These are phyloP conservation scores for Columba guinea DNA, from an alignment of 2,797 vertebrate genomes.

Conservation along the genomic window DNA sequence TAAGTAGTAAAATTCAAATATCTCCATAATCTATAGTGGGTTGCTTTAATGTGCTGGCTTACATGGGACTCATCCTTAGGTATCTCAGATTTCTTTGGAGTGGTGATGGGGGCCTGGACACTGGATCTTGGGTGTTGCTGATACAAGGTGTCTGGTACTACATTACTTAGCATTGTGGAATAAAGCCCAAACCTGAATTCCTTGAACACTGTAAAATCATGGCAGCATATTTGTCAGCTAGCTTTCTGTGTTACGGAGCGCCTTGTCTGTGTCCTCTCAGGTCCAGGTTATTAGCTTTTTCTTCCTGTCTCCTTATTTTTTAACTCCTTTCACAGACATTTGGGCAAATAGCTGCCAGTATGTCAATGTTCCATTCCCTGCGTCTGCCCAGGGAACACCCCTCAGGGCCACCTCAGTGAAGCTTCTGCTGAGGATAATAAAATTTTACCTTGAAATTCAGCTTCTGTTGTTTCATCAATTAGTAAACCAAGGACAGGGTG, in stretches of 20 bases:
- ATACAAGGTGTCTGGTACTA: neutral
- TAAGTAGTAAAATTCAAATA: neutral
- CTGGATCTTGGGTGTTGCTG: neutral
- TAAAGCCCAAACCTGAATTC: neutral
- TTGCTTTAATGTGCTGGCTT: neutral
- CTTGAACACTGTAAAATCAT: neutral
- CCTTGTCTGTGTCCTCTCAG: neutral
- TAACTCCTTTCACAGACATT: neutral
- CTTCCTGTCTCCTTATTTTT: neutral
- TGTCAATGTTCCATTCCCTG: neutral
- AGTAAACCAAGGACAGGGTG: neutral
- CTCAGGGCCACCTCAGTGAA: neutral
- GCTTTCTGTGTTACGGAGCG: neutral
- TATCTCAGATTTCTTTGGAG: neutral
- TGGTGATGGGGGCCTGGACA: neutral
- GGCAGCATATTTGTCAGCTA: neutral
- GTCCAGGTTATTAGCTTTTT: neutral
- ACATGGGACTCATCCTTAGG: neutral
- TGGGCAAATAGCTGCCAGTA: neutral
- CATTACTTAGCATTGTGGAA: neutral
- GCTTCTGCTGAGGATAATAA: neutral
- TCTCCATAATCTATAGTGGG: neutral
- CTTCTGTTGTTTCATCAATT: neutral
- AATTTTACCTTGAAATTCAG: neutral
- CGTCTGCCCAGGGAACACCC: neutral